Evolutionary conservation across 2,797 vertebrate genomes (phyloP), one percentile per base, ranked within the genome.

Genomic region (Erithacus rubecula): DNA sequence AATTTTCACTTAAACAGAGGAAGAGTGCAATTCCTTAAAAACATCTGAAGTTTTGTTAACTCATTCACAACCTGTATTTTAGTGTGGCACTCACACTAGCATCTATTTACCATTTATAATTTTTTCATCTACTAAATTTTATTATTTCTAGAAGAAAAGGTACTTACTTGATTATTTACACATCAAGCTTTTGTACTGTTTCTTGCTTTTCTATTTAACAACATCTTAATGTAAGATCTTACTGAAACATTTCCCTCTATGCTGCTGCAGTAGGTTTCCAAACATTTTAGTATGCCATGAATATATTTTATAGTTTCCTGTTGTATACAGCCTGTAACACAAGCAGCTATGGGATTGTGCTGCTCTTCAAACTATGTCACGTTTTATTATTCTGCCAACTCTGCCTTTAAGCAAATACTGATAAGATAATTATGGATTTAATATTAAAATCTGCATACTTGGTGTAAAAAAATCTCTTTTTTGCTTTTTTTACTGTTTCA

Each of bases 331-430:
- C 41, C 59, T 62, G 29, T 21, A 78, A 93, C 23, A 79, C 44
- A 90, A 94, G 37, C 41, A 93, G 83, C 74, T 72, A 63, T 30
- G 53, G 49, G 39, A 89, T 26, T 65, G 67, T 79, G 83, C 64
- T 87, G 52, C 76, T 93, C 83, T 82, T 92, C 89, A 94, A 89
- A 91, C 47, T 36, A 21, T 39, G 32, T 55, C 69, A 91, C 79
- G 88, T 87, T 92, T 95, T 36, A 90, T 91, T 90, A 69, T n/a
- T 63, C 52, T 76, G 65, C 52, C 84, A 92, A 83, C 12, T 82
- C 74, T 63, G 47, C 52, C 84, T 95, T 83, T 69, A 85, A 96
- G 74, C 59, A 94, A 90, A 86, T 52, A 85, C 58, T 51, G 70
- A 37, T 87, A 47, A 43, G 56, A 83, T 75, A 72, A 85, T 72